Evolutionary conservation across 2,113 vertebrate species (phyloP), one percentile per base, ranked within the genome.

Genomic region (Ictalurus furcatus): DNA sequence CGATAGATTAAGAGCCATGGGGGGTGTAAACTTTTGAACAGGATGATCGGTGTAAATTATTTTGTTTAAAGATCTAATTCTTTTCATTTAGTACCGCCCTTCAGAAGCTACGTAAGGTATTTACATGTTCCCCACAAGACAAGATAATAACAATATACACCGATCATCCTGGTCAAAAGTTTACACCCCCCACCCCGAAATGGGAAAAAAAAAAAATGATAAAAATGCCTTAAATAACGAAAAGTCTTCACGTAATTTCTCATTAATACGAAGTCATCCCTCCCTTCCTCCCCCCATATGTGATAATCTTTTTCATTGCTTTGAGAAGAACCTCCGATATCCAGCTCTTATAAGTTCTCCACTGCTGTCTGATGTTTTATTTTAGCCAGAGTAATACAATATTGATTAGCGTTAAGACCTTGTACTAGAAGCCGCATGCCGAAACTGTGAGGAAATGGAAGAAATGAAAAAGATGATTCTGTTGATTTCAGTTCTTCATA

Each of bases 361-460:
- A 85, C 80, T 82, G 85, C n/a, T 87, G 80, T 58, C 44, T 81
- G 86, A 85, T 58, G 73, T 59, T 90, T 88, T 84, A 84, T 63
- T 52, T 89, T 58, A 67, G 79, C 21, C 61, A 17, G 25, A 65
- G 28, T 89, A 85, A 89, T 91, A 84, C 44, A 8, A 90, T 94
- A 94, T 94, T 93, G 94, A 95, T 95, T 93, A 93, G 89, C 84
- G 79, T 84, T 85, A 65, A 81, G 52, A 21, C 25, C 16, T 40
- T 74, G 37, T 82, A 34, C 48, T 6, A 67, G 52, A 84, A 52
- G 73, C 28, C 2, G 34, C 76, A 80, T 67, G 59, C 63, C 44
- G 13, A 44, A 61, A 52, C 34, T 61, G 80, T 74, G 69, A 88
- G 21, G 81, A 73, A 84, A 88, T 73, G 81, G 67, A 54, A 56